Base-by-base conservation (phyloP, 2,888 invertebrate genomes). In the Cetonia aurata region DNA sequence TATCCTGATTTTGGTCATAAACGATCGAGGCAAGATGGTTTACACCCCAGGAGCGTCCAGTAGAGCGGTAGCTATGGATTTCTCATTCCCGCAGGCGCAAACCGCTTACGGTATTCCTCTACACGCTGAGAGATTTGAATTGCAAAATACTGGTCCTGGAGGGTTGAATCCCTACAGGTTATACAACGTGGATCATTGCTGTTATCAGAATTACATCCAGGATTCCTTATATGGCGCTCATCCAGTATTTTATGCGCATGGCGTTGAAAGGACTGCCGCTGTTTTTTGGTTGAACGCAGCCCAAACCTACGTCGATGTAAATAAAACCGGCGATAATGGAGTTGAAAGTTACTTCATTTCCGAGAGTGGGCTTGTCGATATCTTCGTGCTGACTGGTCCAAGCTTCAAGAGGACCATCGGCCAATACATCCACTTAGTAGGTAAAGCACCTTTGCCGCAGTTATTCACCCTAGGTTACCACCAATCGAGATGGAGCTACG, bases 401-500 rank as follows among this genome's bases (percentile, higher is more conserved):
- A 88, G 86, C 8, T 62, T 70, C 13, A 83, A 89, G 9, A 96
- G 97, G 77, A 91, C 93, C 6, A 93, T 96, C 81, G 87, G 90
- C 55, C 98, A 99, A 83, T 97, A 96, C 84, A 90, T 93, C 0
- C 83, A 85, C 6, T 86, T 99, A 0, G 96, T 98, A 0, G 99
- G 99, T n/a, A 88, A 90, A 0, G 91, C 94, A 6, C 93, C 93
- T 1, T 80, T 98, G 55, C 98, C 99, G 0, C 98, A 96, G 71
- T 87, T 91, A 80, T 96, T 94, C 86, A 87, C 96, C 0, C 86
- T 98, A 48, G 96, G 90, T 1, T 98, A 97, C 83, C 98, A 99
- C 84, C 98, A 99, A 83, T 92, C 92, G 73, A 90, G 98, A 46
- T 99, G 98, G 98, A 98, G 98, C 84, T 99, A 99, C 86, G 95